Base-by-base conservation (phyloP, 2,113 vertebrate genomes). In the Pogona vitticeps region DNA sequence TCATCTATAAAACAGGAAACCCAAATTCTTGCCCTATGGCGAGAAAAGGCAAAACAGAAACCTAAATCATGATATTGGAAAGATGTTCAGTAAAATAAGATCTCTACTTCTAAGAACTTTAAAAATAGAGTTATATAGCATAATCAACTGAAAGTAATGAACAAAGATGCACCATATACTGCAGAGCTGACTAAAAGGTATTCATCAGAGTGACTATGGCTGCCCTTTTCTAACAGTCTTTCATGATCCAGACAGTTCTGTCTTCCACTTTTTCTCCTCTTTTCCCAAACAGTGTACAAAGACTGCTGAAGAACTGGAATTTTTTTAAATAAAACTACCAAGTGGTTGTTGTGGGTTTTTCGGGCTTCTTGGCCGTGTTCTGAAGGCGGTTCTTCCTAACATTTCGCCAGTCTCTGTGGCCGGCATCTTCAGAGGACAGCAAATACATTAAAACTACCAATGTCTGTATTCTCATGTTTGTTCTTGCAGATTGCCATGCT, bases 81-180 rank as follows among this genome's bases (percentile, higher is more conserved):
- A 71, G 31, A 10, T 77, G 61, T 4, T 28, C 76, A 86, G 68
- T 79, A 86, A 52, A 23, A 84, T 7, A 52, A 89, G 82, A 91
- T 28, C 10, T 79, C 33, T 80, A 9, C 70, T 59, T 1, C 0
- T 42, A 33, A 90, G 80, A 65, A 18, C 59, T 56, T 26, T 75
- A 4, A 76, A 82, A 67, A 65, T 42, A 26, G 10, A 26, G 20
- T 65, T 88, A n/a, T 13, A 14, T 52, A 59, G 18, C 28, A 56
- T 12, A 73, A 86, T 65, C n/a, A 81, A 84, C 42, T 46, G 20
- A 82, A 14, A 56, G 18, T 5, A 21, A 26, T 84, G 80, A 42
- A 76, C 46, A 33, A 86, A 78, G 18, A 38, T 1, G 9, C 12
- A 31, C 28, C 2, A 7, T 0, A 1, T 0, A 0, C 6, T 87